Percentiles rank a stretch among this genome's conserved stretches.
Conservation (phyloP, 2,113 vertebrate species). For the Rhynchomys soricoides region DNA sequence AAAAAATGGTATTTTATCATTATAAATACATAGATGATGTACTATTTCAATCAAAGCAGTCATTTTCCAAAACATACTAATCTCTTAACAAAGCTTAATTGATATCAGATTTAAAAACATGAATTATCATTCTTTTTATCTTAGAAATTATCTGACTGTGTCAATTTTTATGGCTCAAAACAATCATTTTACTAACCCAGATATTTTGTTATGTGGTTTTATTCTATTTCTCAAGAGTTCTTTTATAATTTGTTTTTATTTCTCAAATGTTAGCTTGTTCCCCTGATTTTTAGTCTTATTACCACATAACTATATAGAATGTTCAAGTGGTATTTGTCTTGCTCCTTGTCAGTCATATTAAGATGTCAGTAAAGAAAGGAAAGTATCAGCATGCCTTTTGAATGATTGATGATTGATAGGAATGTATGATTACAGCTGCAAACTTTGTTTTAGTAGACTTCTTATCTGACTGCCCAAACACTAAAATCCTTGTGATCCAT, state of each 20-base stretch:
- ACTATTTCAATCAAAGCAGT: not conserved
- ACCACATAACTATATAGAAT: not conserved
- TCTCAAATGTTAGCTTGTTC: not conserved
- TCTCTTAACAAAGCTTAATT: not conserved
- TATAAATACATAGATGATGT: not conserved
- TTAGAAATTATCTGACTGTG: not conserved
- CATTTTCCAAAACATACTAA: not conserved
- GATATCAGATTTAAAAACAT: not conserved
- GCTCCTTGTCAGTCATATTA: not conserved
- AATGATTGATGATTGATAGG: not conserved
- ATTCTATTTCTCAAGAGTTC: not conserved
- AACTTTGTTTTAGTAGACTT: not conserved
- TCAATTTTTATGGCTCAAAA: not conserved
- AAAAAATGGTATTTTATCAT: not conserved
- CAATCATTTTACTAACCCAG: not conserved
- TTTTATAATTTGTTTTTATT: not conserved
- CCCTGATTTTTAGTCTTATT: not conserved
- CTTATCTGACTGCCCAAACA: not conserved
- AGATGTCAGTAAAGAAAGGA: not conserved
- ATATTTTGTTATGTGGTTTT: not conserved
- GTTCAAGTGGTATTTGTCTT: not conserved
- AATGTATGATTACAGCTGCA: not conserved
- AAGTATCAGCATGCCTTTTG: not conserved
- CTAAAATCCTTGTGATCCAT: not conserved
- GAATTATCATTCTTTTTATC: not conserved